Evolutionary conservation across 2,113 vertebrate genomes (phyloP).

Genomic region (Picathartes gymnocephalus): DNA sequence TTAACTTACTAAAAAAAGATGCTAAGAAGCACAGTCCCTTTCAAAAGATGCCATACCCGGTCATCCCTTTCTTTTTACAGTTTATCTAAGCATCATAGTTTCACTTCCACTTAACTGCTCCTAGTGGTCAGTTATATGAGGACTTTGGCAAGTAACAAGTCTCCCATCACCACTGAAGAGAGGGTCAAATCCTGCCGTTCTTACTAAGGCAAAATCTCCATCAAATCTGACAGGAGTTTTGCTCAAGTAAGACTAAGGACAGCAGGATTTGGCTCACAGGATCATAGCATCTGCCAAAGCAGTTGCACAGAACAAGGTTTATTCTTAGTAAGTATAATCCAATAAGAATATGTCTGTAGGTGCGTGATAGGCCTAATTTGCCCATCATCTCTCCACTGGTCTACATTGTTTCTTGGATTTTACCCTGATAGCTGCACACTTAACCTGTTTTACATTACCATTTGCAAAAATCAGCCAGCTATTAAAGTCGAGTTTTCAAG

Average conservation of each 20-base stretch:
- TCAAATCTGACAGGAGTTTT: slow-evolving; percentile 63
- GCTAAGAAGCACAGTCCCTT: neutral
- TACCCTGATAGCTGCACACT: neutral
- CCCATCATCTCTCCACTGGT: slow-evolving; percentile 4
- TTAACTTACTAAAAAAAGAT: neutral
- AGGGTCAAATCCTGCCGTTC: slow-evolving; percentile 39
- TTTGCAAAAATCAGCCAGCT: neutral
- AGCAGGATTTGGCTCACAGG: slow-evolving; percentile 68
- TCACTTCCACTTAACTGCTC: neutral
- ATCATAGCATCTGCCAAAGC: slow-evolving; percentile 65
- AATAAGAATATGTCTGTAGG: slow-evolving; percentile 69
- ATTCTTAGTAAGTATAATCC: slow-evolving; percentile 72
- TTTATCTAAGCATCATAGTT: neutral
- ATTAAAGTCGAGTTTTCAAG: neutral
- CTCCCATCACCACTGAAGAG: neutral
- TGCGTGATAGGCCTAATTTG: slow-evolving; percentile 63
- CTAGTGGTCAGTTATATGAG: neutral
- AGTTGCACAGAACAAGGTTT: slow-evolving; percentile 63
- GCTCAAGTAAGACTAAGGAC: slow-evolving; percentile 62
- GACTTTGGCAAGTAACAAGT: neutral
- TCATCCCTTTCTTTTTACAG: neutral
- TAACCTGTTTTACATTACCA: neutral
- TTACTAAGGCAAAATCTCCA: slow-evolving; percentile 43
- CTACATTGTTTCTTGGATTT: slow-evolving; percentile 9
- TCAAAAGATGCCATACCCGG: neutral